Evolutionary conservation across 2,797 vertebrate species (phyloP).

Genomic region (Cephalopachus bancanus): DNA sequence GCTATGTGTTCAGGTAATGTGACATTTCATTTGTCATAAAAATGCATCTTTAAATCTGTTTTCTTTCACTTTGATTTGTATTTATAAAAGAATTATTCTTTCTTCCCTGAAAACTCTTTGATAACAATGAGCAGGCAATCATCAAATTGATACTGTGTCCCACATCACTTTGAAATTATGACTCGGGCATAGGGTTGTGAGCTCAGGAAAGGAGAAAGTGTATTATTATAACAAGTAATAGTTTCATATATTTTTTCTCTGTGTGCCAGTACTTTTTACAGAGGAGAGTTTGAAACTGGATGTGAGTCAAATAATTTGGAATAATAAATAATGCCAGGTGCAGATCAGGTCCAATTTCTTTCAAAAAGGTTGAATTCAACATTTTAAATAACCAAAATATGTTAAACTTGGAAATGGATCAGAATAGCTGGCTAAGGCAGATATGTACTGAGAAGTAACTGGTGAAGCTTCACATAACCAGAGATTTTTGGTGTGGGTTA

Average conservation of each 20-base stretch:
- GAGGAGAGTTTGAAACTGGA: conserved; percentile 78
- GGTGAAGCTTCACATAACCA: conserved; percentile 51
- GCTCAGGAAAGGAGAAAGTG: conserved; percentile 43
- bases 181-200: not conserved
- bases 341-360: conserved; percentile 80
- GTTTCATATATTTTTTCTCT: conserved; percentile 55
- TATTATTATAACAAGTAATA: conserved; percentile 60
- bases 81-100: conserved; percentile 52
- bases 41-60: conserved; percentile 65
- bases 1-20: conserved; percentile 76
- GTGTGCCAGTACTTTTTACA: conserved; percentile 69
- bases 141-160: conserved; percentile 65
- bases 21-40: conserved; percentile 71
- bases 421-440: conserved; percentile 70
- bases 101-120: conserved; percentile 69
- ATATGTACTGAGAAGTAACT: conserved; percentile 59
- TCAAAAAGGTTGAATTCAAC: conserved; percentile 79
- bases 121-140: conserved; percentile 75
- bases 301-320: conserved; percentile 82
- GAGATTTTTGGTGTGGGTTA: not conserved
- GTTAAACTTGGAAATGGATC: conserved; percentile 83
- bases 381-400: conserved; percentile 82
- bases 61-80: conserved; percentile 73
- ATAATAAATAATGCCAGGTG: conserved; percentile 82
- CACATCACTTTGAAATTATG: conserved; percentile 70